Conservation (phyloP, 1,140 invertebrate species). For the Glomeris maerens region DNA sequence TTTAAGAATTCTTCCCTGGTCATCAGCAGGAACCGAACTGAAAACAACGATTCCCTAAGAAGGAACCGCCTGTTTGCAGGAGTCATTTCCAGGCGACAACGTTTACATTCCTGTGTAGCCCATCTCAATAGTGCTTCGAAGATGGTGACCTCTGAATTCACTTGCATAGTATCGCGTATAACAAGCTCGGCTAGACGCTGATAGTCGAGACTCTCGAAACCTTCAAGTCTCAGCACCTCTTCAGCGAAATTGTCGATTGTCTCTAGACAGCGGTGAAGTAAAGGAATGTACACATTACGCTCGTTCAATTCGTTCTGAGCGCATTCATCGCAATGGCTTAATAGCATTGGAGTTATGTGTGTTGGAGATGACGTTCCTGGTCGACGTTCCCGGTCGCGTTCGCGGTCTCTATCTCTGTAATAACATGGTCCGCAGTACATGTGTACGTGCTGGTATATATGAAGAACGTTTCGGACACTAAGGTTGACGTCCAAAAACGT, state of each 20-base stretch:
- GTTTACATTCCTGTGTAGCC: constrained; percentile 48
- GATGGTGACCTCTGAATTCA: constrained; percentile 19
- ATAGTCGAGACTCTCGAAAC: constrained; percentile 46
- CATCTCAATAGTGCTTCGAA: constrained; percentile 36
- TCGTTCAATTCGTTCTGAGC: background rate
- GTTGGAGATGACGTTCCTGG: background rate
- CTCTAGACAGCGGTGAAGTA: constrained; percentile 32
- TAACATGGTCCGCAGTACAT: constrained; percentile 21
- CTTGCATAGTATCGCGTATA: constrained; percentile 33
- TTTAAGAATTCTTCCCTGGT: constrained; percentile 41
- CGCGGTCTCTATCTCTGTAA: constrained; percentile 7
- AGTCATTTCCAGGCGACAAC: constrained; percentile 44
- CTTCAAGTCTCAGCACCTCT: constrained; percentile 43
- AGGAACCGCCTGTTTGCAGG: constrained; percentile 43
- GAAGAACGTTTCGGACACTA: constrained; percentile 33
- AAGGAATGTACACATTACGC: constrained; percentile 3
- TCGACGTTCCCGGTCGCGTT: constrained; percentile 3
- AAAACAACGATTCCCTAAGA: constrained; percentile 44
- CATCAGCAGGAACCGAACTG: constrained; percentile 48
- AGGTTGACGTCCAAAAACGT: constrained; percentile 39
- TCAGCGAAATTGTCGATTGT: constrained; percentile 46
- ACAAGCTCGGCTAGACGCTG: constrained; percentile 44
- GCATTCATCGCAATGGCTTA: background rate
- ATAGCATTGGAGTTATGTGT: background rate
- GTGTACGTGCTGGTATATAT: constrained; percentile 34